Evolutionary conservation across 1,140 invertebrate species (phyloP).

Genomic region (Oncopeltus fasciatus): DNA sequence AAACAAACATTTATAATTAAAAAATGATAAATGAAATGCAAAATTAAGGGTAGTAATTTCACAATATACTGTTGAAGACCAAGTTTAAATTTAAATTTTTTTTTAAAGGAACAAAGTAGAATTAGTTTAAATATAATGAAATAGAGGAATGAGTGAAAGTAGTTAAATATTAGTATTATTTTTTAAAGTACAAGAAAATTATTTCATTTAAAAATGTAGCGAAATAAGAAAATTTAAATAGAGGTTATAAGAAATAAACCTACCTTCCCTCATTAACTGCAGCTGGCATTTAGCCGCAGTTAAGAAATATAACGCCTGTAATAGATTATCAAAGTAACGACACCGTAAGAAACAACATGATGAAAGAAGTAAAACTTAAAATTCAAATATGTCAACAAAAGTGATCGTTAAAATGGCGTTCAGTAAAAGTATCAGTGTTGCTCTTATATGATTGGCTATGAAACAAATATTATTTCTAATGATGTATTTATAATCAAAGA

Average conservation of each 20-base stretch:
- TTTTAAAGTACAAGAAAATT: not conserved
- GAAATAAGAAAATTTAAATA: not conserved
- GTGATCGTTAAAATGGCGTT: not conserved
- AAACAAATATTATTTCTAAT: too few relatives aligned
- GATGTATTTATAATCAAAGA: too few relatives aligned
- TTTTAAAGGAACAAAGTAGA: not conserved
- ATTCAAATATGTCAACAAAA: conserved; percentile 1
- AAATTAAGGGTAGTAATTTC: not conserved
- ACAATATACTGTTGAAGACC: not conserved
- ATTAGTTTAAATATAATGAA: not conserved
- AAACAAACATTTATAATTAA: not conserved
- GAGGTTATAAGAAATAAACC: not conserved
- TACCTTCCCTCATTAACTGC: conserved; percentile 8
- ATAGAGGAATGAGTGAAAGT: not conserved
- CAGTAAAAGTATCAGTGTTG: not conserved
- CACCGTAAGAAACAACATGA: not conserved
- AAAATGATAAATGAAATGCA: not conserved
- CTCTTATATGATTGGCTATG: too few relatives aligned
- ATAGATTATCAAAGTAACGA: not conserved
- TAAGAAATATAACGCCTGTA: not conserved
- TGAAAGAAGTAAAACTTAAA: not conserved
- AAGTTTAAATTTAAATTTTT: not conserved
- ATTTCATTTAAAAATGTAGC: not conserved
- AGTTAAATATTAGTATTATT: not conserved
- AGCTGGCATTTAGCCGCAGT: not conserved